A percentile compares a stretch with the other conserved stretches of the same genome.
phyloP scores from a whole-genome alignment of 1,140 invertebrate species.

The Zelostemma sp. region DNA sequence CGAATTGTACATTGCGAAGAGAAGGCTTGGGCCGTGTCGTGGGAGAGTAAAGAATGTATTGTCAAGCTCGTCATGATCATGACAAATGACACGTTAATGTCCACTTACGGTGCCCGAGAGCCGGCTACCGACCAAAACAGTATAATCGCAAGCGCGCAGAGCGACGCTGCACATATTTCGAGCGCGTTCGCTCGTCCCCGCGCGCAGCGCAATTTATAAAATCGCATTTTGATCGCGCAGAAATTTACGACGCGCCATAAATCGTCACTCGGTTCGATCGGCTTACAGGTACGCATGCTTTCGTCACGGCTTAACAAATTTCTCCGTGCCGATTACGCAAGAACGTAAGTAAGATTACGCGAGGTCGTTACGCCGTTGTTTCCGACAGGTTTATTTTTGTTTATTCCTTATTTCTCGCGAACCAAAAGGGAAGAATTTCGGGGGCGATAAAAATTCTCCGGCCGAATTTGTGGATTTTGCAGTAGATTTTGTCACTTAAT shows the following conservation, averaged over 20 bases:
- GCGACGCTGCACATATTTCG: conserved; percentile 41
- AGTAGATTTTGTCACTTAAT: conserved; percentile 18
- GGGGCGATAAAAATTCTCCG: not conserved
- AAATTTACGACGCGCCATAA: conserved; percentile 58
- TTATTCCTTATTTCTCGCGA: not conserved
- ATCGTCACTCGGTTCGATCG: conserved; percentile 50
- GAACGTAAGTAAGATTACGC: conserved; percentile 24
- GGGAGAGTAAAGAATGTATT: conserved; percentile 36
- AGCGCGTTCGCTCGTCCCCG: conserved; percentile 22
- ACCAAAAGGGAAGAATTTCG: no score
- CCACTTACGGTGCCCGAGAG: conserved; percentile 53
- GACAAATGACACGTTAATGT: conserved; percentile 67
- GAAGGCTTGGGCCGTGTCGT: conserved; percentile 21
- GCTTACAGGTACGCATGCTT: conserved; percentile 48
- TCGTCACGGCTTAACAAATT: conserved; percentile 49
- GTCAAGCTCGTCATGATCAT: conserved; percentile 41
- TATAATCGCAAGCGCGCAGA: conserved; percentile 45
- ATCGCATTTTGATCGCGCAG: conserved; percentile 54
- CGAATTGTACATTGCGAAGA: conserved; percentile 13
- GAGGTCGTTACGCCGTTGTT: conserved; percentile 12
- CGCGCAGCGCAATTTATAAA: conserved; percentile 47
- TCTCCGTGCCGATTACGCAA: conserved; percentile 39
- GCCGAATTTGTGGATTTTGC: not conserved
- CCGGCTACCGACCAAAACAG: conserved; percentile 55
- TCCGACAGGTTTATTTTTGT: conserved; percentile 24